Conservation (phyloP, 2,888 invertebrate species). For the Dioctria linearis region DNA sequence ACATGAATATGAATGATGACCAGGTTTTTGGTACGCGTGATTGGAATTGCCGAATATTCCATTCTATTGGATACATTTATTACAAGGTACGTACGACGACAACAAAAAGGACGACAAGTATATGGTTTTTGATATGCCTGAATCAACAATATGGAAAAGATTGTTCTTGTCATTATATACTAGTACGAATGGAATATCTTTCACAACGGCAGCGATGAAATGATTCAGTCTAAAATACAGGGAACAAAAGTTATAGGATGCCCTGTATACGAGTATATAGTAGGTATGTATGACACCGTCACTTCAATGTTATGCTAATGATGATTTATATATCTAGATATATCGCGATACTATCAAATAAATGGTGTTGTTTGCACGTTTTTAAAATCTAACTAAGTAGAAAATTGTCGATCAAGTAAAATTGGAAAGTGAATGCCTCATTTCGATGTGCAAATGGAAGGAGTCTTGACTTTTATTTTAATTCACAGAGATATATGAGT, state of each 20-base stretch:
- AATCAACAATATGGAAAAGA: constrained; percentile 38
- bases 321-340: constrained; percentile 2
- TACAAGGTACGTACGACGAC: background rate
- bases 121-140: constrained; percentile 20
- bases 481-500: no score
- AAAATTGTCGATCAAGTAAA: background rate
- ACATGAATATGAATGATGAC: constrained; percentile 39
- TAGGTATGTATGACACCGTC: no score
- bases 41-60: constrained; percentile 26
- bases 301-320: constrained; percentile 6
- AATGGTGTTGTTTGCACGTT: background rate
- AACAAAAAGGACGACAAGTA: background rate
- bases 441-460: background rate
- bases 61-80: background rate
- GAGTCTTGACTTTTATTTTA: background rate
- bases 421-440: background rate
- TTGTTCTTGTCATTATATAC: constrained; percentile 20
- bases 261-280: background rate
- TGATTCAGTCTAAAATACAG: constrained; percentile 22
- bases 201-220: constrained; percentile 6
- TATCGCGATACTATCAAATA: background rate
- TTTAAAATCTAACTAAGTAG: background rate
- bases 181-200: background rate
- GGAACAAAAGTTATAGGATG: background rate
- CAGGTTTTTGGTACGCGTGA: constrained; percentile 45